Percentiles rank a stretch among this genome's conserved stretches.
Conservation (phyloP, 1,140 invertebrate species). For the Phocides pigmalion region DNA sequence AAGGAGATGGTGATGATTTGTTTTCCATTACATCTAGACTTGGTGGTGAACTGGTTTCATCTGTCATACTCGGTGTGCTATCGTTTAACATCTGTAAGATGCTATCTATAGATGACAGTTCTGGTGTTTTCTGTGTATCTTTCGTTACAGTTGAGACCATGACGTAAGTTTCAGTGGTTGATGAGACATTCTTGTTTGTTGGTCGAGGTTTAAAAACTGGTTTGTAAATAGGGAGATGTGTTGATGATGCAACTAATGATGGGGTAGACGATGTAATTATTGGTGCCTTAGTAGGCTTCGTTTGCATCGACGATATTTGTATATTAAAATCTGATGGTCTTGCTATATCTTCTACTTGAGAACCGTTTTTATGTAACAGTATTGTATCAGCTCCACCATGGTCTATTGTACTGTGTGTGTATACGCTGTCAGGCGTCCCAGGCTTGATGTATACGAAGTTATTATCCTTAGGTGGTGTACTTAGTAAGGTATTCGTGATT, state of each 20-base stretch:
- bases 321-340: slow-evolving; percentile 86
- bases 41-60: slow-evolving; percentile 59
- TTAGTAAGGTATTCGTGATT: slow-evolving; percentile 81
- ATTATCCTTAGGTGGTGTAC: slow-evolving; percentile 69
- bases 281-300: slow-evolving; percentile 70
- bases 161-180: slow-evolving; percentile 67
- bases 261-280: slow-evolving; percentile 57
- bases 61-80: slow-evolving; percentile 68
- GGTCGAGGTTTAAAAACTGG: slow-evolving; percentile 80
- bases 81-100: slow-evolving; percentile 88
- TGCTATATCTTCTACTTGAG: slow-evolving; percentile 83
- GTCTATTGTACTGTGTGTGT: slow-evolving; percentile 83
- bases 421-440: slow-evolving; percentile 68
- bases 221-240: slow-evolving; percentile 68
- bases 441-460: slow-evolving; percentile 72
- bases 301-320: slow-evolving; percentile 79
- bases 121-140: slow-evolving; percentile 69
- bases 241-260: slow-evolving; percentile 66
- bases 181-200: slow-evolving; percentile 47
- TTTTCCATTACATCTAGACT: slow-evolving; percentile 59
- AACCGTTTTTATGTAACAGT: slow-evolving; percentile 86
- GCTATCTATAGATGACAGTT: slow-evolving; percentile 84
- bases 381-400: slow-evolving; percentile 87
- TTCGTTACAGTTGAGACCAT: slow-evolving; percentile 67
- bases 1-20: slow-evolving; percentile 65